Evolutionary conservation across 2,113 vertebrate genomes (phyloP), one percentile per base, ranked within the genome.

Genomic region (Pachypanchax playfairii): DNA sequence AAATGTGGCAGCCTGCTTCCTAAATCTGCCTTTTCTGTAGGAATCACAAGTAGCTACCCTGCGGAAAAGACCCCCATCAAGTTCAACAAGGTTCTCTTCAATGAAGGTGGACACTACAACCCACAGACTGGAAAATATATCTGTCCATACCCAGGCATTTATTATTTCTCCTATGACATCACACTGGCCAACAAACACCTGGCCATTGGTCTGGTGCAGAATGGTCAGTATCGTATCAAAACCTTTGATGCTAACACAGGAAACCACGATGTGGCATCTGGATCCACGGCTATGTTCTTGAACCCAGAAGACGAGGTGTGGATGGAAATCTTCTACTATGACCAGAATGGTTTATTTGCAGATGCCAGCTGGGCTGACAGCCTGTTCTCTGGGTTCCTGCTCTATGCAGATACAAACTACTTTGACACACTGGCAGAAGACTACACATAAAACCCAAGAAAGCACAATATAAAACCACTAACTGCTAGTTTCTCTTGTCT

Each of bases 231-330:
- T 83, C 91, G 94, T 38, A 95, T 99, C 88, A 96, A 94, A 87
- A 99, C 97, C 3, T 98, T 95, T 2, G 97, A 99, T 0, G 97
- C 96, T 0, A 99, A 98, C 91, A 99, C 97, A 0, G 97, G 97
- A 25, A 99, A 98, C 87, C 96, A 99, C 0, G 96, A 99, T 0
- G 95, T 98, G 39, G 96, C 97, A 3, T 99, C 97, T 0, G 96
- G 95, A 6, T 97, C 97, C 52, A 97, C 95, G 0, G 92, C 95
- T 50, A 94, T 98, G 79, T 95, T 93, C 60, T 92, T 99, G 55
- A 94, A 96, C 80, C 93, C 96, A 29, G 97, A 98, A 66, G 97
- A 99, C 0, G 95, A 98, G 82, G 96, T 99, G 21, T 99, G 97
- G 97, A 88, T 99, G 85, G 95, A 99, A 80, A 98, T 99, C 82